Evolutionary conservation across 2,888 invertebrate species (phyloP), one percentile per base, ranked within the genome.

Genomic region (Heliconius cydno): DNA sequence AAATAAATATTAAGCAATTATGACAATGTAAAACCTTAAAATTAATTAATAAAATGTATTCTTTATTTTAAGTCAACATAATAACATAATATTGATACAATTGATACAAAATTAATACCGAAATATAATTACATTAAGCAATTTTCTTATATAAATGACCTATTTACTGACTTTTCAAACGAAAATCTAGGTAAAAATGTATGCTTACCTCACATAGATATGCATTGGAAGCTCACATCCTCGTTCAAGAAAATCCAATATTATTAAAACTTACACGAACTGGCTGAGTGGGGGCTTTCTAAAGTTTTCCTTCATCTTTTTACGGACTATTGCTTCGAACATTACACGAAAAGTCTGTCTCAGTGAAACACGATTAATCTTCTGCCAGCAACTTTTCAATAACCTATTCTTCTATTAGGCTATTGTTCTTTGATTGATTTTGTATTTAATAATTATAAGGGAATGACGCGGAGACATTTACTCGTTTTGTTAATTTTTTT

Each of bases 211-310:
- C n/a, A 7, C 5, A 22, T 68, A 68, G n/a, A 38, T 65, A 65
- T 13, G 65, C 25, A 72, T 76, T 28, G 68, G 28, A 63, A 57
- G 74, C 57, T 77, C 77, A 74, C 74, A 52, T 74, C 22, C 70
- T 77, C 46, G 72, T 25, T 68, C 52, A 71, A 82, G 77, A 82
- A 82, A 83, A 82, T 81, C 80, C 80, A 81, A 83, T 79, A 79
- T 79, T 84, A 84, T 83, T 83, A 84, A 83, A 84, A 84, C 82
- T 84, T 84, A 81, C 57, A 79, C 79, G 68, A 75, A 63, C 60
- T 41, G 22, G 63, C 66, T 71, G 68, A 79, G 71, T 77, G 78
- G 30, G 80, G 75, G 74, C 66, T 78, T 70, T 77, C 25, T 65
- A 65, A 80, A 80, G 65, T 80, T 80, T 77, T 74, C 68, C 41